phyloP scores from a whole-genome alignment of 2,797 vertebrate genomes.

The Aulostomus chinensis region DNA sequence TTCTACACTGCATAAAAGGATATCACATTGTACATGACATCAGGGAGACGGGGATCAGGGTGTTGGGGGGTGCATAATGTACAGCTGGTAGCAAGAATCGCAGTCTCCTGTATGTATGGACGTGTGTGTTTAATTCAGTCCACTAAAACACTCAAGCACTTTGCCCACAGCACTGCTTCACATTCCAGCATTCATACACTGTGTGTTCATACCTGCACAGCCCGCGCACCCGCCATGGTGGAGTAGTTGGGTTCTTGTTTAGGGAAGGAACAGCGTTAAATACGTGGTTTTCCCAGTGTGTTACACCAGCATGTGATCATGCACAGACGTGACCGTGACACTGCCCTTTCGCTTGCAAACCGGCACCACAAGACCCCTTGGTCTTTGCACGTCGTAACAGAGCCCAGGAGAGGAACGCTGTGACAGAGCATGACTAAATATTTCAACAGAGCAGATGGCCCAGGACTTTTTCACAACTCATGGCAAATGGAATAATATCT shows the following conservation, averaged over 20 bases:
- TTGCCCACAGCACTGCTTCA: background rate
- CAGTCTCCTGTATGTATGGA: constrained; percentile 5
- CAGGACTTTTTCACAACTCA: constrained; percentile 36
- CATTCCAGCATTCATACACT: constrained; percentile 1
- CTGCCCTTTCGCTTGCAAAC: constrained; percentile 30
- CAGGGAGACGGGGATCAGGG: background rate
- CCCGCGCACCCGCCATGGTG: constrained; percentile 2
- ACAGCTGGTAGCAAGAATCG: constrained; percentile 19
- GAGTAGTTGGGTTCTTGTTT: constrained; percentile 9
- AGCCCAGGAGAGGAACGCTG: constrained; percentile 43
- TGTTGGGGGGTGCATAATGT: constrained; percentile 31
- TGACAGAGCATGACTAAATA: constrained; percentile 61
- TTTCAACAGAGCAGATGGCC: constrained; percentile 66
- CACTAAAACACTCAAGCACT: background rate
- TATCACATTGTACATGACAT: constrained; percentile 27
- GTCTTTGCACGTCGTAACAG: constrained; percentile 38
- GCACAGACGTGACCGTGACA: constrained; percentile 29
- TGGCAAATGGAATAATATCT: constrained; percentile 26
- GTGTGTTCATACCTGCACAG: constrained; percentile 8
- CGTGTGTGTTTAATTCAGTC: background rate
- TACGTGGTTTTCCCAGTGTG: constrained; percentile 8
- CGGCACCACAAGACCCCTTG: constrained; percentile 30
- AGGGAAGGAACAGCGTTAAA: background rate
- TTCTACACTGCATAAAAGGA: constrained; percentile 29
- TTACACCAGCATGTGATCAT: constrained; percentile 22